Base-by-base conservation (phyloP, 35 echinoderm and acorn worm species). In the Stichopus chloronotus region DNA sequence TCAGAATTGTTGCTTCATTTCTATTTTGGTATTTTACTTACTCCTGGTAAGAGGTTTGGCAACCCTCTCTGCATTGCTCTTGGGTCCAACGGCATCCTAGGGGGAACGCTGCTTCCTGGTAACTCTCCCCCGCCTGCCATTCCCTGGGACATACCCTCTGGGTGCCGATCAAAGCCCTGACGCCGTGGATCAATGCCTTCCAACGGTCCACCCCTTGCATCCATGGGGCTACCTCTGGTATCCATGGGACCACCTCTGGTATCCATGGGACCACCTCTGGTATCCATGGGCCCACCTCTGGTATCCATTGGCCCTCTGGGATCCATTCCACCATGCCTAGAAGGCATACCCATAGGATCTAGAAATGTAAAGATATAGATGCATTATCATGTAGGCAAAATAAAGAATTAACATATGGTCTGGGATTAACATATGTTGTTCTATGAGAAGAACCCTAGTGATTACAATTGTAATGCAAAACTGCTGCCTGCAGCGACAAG, bases 341-440 rank as follows among this genome's bases (percentile, higher is more conserved):
- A 9, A 52, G 79, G 79, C 79, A 83, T 83, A 55, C 79, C 79
- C 79, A 83, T 25, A 55, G 79, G 79, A 83, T 83, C 79, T 83
- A 55, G 8, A 22, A 83, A 54, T 16, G 55, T 5, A 13, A 19
- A 55, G 52, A 11, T 54, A 83, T 11, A 83, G 1, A 55, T 83
- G 8, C 13, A 81, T 81, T 7, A 7, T 52, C 78, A 81, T 63
- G 9, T 9, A 63, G 60, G 17, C 17, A 16, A 16, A 12, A 16
- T 63, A 16, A 63, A 16, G 60, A 16, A 63, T 16, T 63, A 63
- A 5, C 19, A 14, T 65, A 65, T 43, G 30, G 30, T 43, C 1
- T 43, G 30, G 30, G 30, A 43, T 43, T 43, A 43, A 43, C 30
- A 43, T 43, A 43, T 43, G 30, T 0, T 43, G 30, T 43, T 43